Base-by-base conservation (phyloP, 2,888 invertebrate genomes). In the Caenorhabditis afra region DNA sequence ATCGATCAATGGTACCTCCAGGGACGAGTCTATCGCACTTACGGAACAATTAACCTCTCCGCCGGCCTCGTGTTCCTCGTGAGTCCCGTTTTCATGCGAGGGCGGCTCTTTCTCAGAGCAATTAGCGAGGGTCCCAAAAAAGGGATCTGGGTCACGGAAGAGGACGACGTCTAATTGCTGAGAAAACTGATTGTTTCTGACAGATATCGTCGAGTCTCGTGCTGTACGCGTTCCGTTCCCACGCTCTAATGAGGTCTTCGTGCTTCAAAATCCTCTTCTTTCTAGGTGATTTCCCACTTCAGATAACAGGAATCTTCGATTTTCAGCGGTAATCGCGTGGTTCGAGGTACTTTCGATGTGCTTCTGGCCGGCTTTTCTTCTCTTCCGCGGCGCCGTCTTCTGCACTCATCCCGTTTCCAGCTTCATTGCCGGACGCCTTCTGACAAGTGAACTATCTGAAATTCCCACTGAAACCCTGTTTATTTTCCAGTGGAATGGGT, bases 261-360 rank as follows among this genome's bases (percentile, higher is more conserved):
- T 67, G 66, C 18, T 67, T 57, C 66, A 67, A 67, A 10, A 67
- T 67, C 12, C 23, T 67, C 8, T 58, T 57, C 11, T 55, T 37
- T 47, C 20, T 57, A 1, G 55, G 66, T 66, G 11, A 37, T n/a
- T n/a, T n/a, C n/a, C n/a, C n/a, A n/a, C n/a, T n/a, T n/a, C n/a
- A n/a, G n/a, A n/a, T n/a, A n/a, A n/a, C n/a, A n/a, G n/a, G n/a
- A n/a, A n/a, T n/a, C n/a, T n/a, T n/a, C n/a, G n/a, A n/a, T 39
- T 50, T 67, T 16, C 45, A 58, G 66, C 49, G 1, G 39, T 67
- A 2, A 39, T 58, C 1, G 57, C 66, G 0, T 49, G 45, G 39
- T 49, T 58, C 11, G 58, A 58, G 39, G 39, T 67, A 5, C 23
- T 47, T 1, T 57, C 66, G 35, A 39, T 67, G 39, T 58, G 49